Base-by-base conservation (phyloP, 2,797 vertebrate species). In the Parotocinclus haroldoi region DNA sequence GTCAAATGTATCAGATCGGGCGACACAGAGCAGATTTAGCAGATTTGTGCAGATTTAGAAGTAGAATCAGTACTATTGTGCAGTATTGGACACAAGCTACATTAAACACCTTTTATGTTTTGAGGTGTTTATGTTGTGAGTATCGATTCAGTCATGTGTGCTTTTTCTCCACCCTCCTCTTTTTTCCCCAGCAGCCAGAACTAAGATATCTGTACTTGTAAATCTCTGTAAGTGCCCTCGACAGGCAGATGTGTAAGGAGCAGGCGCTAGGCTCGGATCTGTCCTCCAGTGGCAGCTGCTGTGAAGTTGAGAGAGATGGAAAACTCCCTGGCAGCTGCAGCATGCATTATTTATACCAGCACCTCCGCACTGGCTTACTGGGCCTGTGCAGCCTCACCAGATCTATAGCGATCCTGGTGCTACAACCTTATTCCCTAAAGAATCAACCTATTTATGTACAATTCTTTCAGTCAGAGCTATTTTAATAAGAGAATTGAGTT, bases 341-440 rank as follows among this genome's bases (percentile, higher is more conserved):
- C 59, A 62, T 76, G 63, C 53, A 70, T 74, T 69, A 72, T 74
- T 76, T 57, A 79, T 74, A 16, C 63, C 49, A 10, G 61, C 58
- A 71, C 40, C 61, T 68, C 60, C 49, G 67, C 65, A 37, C 63
- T 14, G n/a, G 11, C 53, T 45, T 10, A 14, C 59, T 51, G 40
- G 46, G 38, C 55, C 51, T 14, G 37, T 45, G 44, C 36, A 53
- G 13, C 39, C 48, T 64, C 16, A 39, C 38, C 55, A 39, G 49
- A 63, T 62, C 58, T 56, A 49, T 12, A 8, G 9, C 50, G 39
- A 71, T 66, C 58, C n/a, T 7, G 56, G 44, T 46, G 44, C 44
- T 46, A 46, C 44, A 13, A 46, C 44, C 44, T 27, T 27, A 27
- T 27, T 27, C 27, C n/a, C n/a, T n/a, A n/a, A 27, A 2, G 27